Percentiles rank a stretch among this genome's conserved stretches.
These are phyloP conservation scores for Drosophila neotestacea DNA, from an alignment of 2,888 invertebrate genomes.

Conservation along the genomic window DNA sequence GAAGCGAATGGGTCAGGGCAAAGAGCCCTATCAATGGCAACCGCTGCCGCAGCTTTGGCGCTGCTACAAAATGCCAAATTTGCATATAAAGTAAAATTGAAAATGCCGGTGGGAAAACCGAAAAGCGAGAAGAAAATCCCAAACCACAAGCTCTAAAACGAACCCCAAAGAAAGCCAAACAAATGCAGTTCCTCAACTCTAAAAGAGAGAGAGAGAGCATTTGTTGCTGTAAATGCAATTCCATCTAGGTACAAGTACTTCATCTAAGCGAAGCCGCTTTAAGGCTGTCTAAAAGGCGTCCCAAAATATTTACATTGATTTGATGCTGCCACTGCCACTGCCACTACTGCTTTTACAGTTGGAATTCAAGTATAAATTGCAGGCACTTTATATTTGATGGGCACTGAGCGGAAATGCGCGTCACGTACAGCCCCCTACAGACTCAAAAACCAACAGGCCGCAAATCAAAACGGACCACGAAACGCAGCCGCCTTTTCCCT, in stretches of 20 bases:
- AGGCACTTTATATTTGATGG: slow-evolving; percentile 77
- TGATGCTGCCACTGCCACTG: slow-evolving; percentile 16
- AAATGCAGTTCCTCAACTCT: slow-evolving; percentile 52
- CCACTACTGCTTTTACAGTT: slow-evolving; percentile 30
- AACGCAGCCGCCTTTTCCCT: slow-evolving; percentile 1
- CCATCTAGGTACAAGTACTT: slow-evolving; percentile 39
- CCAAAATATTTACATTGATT: slow-evolving; percentile 80
- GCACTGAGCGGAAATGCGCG: slow-evolving; percentile 71
- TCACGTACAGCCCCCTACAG: slow-evolving; percentile 63
- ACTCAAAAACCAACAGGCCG: slow-evolving; percentile 73
- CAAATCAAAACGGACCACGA: slow-evolving; percentile 69
- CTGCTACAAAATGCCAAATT: slow-evolving; percentile 76
- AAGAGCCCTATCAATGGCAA: slow-evolving; percentile 68
- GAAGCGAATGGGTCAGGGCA: slow-evolving; percentile 31
- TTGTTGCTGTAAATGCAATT: slow-evolving; percentile 21
- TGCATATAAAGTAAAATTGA: slow-evolving; percentile 81
- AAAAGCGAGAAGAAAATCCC: slow-evolving; percentile 29
- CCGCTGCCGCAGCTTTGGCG: slow-evolving; percentile 38
- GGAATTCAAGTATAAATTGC: slow-evolving; percentile 75
- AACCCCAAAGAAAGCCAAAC: slow-evolving; percentile 43
- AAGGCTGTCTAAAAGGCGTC: slow-evolving; percentile 51
- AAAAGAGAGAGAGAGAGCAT: neutral
- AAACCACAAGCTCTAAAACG: slow-evolving; percentile 55
- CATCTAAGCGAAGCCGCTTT: slow-evolving; percentile 42
- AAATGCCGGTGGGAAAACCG: slow-evolving; percentile 68